Evolutionary conservation across 2,888 invertebrate species (phyloP), one percentile per base, ranked within the genome.

Genomic region (Hipparchia sbordonii): DNA sequence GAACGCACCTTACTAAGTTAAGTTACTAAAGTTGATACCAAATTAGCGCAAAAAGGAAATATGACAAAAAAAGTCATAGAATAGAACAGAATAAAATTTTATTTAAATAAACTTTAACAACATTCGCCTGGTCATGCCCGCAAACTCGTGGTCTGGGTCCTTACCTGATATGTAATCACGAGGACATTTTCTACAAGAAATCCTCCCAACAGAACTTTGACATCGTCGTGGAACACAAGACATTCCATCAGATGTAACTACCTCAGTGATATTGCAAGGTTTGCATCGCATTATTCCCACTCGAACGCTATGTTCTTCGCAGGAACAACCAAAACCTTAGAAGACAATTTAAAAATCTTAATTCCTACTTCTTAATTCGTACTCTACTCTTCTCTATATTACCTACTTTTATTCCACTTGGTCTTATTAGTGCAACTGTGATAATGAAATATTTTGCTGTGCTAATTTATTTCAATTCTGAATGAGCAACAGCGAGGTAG

Each of bases 151-250:
- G 48, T 48, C 39, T 48, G 5, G 48, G 48, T 8, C 56, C 23
- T 79, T 74, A 93, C 93, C 89, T 59, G 89, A 85, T 61, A 93
- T 85, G 70, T 89, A 91, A 76, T 92, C 92, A n/a, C 72, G 79
- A 0, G 92, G 91, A 72, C 93, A 93, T 70, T 89, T 91, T 73
- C 90, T 87, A 71, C 93, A 93, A 0, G 86, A 86, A 12, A 89
- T 79, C 60, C 83, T 85, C 2, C 90, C 89, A 0, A 84, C 77
- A 0, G 82, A 78, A 63, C 80, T 83, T 76, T 92, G 92, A 76
- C 93, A 93, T 4, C 86, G 84, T 1, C 93, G 82, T 0, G 89
- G 88, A 9, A 94, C 90, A 70, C 94, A 94, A 0, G 84, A 73
- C 0, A 75, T 75, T 1, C 91, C 88, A 62, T 93, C 93, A 0